phyloP scores from a whole-genome alignment of 2,888 invertebrate species.

The Phortica magna region DNA sequence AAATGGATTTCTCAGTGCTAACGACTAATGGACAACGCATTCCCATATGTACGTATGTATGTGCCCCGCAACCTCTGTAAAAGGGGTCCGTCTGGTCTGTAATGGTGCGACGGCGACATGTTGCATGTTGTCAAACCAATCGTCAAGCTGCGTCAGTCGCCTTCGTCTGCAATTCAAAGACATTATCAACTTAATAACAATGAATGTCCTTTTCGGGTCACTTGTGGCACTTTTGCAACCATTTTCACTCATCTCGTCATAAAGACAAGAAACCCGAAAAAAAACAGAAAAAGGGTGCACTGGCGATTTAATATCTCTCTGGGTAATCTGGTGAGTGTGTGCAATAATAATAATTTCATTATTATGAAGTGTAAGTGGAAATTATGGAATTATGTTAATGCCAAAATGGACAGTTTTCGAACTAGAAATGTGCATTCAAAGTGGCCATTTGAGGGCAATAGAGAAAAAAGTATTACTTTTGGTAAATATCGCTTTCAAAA shows the following conservation, averaged over 20 bases:
- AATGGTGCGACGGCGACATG: conserved; percentile 1
- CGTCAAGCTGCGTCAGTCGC: conserved; percentile 23
- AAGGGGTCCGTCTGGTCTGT: not conserved
- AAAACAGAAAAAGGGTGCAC: not conserved
- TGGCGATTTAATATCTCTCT: not conserved
- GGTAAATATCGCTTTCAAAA: not conserved
- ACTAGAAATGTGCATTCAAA: not conserved
- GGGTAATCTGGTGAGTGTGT: not conserved
- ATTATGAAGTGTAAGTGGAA: conserved; percentile 64
- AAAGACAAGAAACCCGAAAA: not conserved
- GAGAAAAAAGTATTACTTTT: not conserved
- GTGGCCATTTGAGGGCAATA: not conserved
- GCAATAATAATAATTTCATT: conserved; percentile 66
- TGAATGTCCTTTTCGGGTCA: conserved; percentile 3
- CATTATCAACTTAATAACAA: not conserved
- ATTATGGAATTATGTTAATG: conserved; percentile 60
- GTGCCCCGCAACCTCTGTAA: conserved; percentile 21
- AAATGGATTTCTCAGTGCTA: conserved; percentile 60
- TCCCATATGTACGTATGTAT: conserved; percentile 21
- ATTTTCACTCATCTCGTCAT: not conserved
- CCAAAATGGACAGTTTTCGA: conserved; percentile 59
- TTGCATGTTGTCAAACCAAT: conserved; percentile 1
- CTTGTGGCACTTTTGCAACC: not conserved
- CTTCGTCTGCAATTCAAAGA: conserved; percentile 31
- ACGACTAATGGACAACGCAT: conserved; percentile 60